Conservation (phyloP, 2,113 vertebrate species). For the Labeo rohita region DNA sequence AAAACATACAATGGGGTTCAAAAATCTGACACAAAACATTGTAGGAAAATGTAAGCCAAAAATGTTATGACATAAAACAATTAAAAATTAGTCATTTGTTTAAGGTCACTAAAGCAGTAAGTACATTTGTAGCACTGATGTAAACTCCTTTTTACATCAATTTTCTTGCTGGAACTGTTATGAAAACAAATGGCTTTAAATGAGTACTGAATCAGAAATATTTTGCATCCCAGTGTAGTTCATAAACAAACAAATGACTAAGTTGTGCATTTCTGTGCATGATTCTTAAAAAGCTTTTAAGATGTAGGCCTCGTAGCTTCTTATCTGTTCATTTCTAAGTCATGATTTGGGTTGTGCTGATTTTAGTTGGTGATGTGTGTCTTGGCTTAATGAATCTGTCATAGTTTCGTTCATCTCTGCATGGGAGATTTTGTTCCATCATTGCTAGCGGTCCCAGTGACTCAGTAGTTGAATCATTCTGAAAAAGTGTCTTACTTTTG, state of each 20-base stretch:
- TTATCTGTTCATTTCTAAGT: not conserved
- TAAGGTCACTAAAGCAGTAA: not conserved
- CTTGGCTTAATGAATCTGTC: not conserved
- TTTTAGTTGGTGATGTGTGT: not conserved
- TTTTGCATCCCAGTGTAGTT: not conserved
- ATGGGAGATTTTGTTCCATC: not conserved
- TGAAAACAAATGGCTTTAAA: not conserved
- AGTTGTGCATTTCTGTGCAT: not conserved
- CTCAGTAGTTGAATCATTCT: not conserved
- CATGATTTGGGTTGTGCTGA: slow-evolving; percentile 10
- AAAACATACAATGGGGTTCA: not conserved
- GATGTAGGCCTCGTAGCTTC: not conserved
- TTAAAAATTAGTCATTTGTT: not conserved
- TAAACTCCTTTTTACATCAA: no score
- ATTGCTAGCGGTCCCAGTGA: not conserved
- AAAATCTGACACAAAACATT: not conserved
- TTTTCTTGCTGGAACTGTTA: no score
- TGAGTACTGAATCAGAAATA: not conserved
- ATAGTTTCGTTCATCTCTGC: not conserved
- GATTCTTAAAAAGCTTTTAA: not conserved
- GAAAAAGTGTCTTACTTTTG: not conserved
- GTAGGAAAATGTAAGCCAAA: not conserved
- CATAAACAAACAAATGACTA: slow-evolving; percentile 10
- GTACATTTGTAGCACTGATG: not conserved
- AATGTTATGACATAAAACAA: not conserved